Conservation (phyloP, 2,113 vertebrate species). For the Scalopus aquaticus region DNA sequence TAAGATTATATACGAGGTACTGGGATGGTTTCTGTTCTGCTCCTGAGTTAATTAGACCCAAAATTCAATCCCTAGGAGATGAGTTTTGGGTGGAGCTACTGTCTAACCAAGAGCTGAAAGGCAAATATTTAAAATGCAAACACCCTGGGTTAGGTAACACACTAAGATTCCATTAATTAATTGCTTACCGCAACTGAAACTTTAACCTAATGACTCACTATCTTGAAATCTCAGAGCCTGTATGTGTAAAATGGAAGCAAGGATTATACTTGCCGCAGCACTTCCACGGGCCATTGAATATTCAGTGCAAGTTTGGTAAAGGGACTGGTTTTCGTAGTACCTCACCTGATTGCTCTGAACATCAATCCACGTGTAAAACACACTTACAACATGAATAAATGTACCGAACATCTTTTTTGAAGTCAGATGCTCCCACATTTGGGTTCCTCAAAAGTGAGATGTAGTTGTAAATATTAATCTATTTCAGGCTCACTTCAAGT, state of each 20-base stretch:
- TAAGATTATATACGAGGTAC: background rate
- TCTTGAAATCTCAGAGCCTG: background rate
- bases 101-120: slow-evolving; percentile 22
- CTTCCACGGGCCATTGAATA: background rate
- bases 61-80: background rate
- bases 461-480: background rate
- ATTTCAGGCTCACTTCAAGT: background rate
- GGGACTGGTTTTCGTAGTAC: background rate
- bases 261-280: background rate
- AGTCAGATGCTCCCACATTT: background rate
- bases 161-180: background rate
- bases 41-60: background rate
- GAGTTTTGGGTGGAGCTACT: background rate
- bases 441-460: background rate
- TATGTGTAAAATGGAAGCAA: background rate
- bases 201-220: background rate
- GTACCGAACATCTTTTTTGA: background rate
- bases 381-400: background rate
- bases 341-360: background rate
- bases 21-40: background rate
- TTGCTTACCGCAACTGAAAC: background rate
- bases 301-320: background rate
- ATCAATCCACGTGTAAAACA: background rate
- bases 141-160: background rate
- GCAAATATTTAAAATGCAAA: slow-evolving; percentile 60